Conservation (phyloP, 2,113 vertebrate genomes). For the Chloropsis hardwickii region DNA sequence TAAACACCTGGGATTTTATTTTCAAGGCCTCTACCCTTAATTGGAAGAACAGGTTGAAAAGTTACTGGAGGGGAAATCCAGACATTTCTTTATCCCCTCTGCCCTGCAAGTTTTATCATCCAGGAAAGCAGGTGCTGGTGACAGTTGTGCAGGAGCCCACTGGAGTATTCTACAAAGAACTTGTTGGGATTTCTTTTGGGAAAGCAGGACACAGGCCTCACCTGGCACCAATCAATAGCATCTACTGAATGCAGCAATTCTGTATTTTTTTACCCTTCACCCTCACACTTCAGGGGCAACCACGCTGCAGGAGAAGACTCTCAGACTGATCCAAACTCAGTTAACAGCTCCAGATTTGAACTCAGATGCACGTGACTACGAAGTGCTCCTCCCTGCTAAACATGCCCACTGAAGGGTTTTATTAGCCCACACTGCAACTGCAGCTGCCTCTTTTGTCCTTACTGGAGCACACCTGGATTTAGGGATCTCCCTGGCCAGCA, state of each 20-base stretch:
- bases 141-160: neutral
- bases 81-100: neutral
- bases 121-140: neutral
- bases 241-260: neutral
- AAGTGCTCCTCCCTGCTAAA: neutral
- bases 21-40: neutral
- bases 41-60: neutral
- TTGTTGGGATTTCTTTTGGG: neutral
- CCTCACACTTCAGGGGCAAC: neutral
- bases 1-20: neutral
- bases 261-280: neutral
- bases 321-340: neutral
- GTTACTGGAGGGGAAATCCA: neutral
- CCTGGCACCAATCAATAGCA: neutral
- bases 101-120: neutral
- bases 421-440: neutral
- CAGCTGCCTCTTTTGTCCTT: neutral
- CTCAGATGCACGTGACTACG: fast-evolving
- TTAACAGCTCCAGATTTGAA: neutral
- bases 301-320: neutral
- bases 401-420: neutral
- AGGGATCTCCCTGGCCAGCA: neutral
- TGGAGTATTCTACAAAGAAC: neutral
- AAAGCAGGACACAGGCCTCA: neutral
- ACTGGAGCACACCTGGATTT: neutral